Conservation (phyloP, 2,888 invertebrate genomes). For the Macropis europaea region DNA sequence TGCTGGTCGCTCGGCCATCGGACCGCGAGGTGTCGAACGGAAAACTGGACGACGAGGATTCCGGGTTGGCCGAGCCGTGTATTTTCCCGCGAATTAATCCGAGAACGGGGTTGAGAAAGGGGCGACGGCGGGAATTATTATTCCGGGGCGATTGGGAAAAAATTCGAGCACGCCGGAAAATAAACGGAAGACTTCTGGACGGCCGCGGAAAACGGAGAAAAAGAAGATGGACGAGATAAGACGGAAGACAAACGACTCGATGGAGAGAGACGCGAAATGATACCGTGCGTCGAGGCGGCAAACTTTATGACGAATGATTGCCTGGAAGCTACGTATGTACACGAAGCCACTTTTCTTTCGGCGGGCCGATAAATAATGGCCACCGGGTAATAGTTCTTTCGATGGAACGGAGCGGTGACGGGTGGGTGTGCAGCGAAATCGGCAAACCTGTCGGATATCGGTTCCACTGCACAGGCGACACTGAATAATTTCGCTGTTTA, state of each 20-base stretch:
- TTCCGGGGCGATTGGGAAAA: neutral
- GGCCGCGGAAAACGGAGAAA: neutral
- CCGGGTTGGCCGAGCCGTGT: conserved; percentile 47
- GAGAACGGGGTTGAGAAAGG: conserved; percentile 19
- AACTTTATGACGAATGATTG: conserved; percentile 52
- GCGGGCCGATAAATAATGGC: conserved; percentile 27
- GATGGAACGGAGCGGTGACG: neutral
- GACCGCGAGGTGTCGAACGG: conserved; percentile 52
- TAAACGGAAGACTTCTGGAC: no score
- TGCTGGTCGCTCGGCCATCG: conserved; percentile 26
- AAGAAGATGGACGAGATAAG: conserved; percentile 18
- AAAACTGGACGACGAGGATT: conserved; percentile 55
- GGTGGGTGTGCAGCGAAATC: conserved; percentile 3
- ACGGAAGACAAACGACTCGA: conserved; percentile 21
- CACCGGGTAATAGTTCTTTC: neutral
- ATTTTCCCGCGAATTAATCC: conserved; percentile 53
- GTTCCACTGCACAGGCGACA: conserved; percentile 21
- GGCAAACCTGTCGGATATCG: conserved; percentile 37
- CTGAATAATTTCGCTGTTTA: conserved; percentile 50
- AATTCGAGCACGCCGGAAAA: neutral
- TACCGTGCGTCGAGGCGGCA: conserved; percentile 23
- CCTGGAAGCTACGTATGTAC: conserved; percentile 10
- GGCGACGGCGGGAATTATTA: conserved; percentile 47
- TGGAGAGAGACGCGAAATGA: conserved; percentile 4
- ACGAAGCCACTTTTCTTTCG: conserved; percentile 47